Conservation (phyloP, 2,797 vertebrate species). For the Arremon brunneinucha region DNA sequence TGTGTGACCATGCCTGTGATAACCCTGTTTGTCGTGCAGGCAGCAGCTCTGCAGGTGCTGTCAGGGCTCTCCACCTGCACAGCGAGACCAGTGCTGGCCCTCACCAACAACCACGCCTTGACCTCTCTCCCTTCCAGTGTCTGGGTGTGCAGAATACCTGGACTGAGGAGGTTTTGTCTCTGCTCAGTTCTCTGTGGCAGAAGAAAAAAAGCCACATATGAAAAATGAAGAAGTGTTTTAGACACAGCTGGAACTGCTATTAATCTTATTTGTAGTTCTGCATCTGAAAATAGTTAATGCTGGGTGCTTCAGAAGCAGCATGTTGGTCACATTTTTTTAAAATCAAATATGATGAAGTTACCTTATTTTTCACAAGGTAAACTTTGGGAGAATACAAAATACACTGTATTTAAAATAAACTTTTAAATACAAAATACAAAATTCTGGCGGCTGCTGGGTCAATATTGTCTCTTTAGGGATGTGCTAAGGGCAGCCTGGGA, state of each 20-base stretch:
- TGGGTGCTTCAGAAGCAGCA: background rate
- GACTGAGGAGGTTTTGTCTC: background rate
- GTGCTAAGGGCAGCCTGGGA: background rate
- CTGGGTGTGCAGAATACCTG: background rate
- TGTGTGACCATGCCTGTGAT: accelerated
- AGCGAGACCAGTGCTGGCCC: background rate
- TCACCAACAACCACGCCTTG: background rate
- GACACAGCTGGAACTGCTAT: background rate
- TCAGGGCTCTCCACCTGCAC: background rate
- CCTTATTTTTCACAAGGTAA: background rate
- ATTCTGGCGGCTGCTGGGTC: background rate
- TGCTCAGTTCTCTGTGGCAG: background rate
- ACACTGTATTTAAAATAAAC: too few species aligned
- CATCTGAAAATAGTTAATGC: background rate
- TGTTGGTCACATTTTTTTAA: background rate
- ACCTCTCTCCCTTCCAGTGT: background rate
- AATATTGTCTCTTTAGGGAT: background rate
- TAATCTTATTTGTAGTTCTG: background rate
- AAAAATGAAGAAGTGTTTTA: background rate
- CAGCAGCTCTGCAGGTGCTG: background rate
- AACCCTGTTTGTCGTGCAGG: background rate
- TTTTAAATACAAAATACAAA: background rate
- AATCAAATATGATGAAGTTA: background rate
- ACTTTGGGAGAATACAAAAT: background rate
- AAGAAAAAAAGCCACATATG: background rate